phyloP scores from a whole-genome alignment of 2,113 vertebrate genomes.

The Stercorarius parasiticus region DNA sequence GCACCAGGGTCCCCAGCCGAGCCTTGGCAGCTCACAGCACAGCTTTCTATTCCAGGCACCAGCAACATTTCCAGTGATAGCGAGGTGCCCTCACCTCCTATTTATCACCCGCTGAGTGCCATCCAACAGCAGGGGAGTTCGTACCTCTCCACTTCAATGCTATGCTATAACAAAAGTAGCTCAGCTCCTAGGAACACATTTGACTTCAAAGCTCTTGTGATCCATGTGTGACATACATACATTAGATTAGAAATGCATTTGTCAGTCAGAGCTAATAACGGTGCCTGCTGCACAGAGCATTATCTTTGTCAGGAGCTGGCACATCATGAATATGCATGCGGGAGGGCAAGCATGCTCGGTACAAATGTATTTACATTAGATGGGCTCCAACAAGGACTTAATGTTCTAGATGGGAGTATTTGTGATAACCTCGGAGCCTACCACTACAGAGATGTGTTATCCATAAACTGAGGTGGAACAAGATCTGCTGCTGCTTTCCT shows the following conservation, averaged over 20 bases:
- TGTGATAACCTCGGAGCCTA: not conserved
- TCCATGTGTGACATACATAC: not conserved
- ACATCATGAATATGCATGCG: not conserved
- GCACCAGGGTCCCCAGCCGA: not conserved
- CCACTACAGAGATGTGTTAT: not conserved
- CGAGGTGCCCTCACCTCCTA: not conserved
- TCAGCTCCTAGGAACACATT: not conserved
- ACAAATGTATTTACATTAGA: not conserved
- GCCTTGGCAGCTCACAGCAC: not conserved
- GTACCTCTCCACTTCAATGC: not conserved
- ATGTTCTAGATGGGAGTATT: not conserved
- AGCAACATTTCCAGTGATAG: not conserved
- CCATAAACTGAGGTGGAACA: not conserved
- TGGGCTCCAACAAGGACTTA: not conserved
- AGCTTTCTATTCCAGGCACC: not conserved
- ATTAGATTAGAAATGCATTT: slow-evolving; percentile 39
- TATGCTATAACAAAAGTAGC: not conserved
- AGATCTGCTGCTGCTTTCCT: not conserved
- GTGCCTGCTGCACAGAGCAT: slow-evolving; percentile 7
- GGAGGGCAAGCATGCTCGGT: not conserved
- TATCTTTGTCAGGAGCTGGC: slow-evolving; percentile 42
- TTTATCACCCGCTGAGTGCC: not conserved
- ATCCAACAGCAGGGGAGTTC: not conserved
- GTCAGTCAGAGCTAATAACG: slow-evolving; percentile 44
- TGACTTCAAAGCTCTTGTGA: slow-evolving; percentile 31